phyloP scores from a whole-genome alignment of 1,140 invertebrate species.

The Meteorus sp. region DNA sequence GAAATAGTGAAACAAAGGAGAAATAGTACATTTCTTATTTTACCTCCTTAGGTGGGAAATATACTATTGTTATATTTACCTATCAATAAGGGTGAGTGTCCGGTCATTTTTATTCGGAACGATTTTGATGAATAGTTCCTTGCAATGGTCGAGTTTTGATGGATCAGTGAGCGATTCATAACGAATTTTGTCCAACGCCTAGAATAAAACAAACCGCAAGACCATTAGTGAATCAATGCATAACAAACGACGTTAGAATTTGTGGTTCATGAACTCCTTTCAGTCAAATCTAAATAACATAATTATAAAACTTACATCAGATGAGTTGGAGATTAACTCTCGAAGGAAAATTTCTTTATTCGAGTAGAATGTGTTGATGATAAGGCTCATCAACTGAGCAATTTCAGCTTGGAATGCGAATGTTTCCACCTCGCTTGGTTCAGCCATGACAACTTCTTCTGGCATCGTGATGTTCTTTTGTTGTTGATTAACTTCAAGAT shows the following conservation, averaged over 20 bases:
- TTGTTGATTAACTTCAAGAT: background rate
- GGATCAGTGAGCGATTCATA: slow-evolving; percentile 83
- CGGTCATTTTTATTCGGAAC: slow-evolving; percentile 77
- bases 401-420: slow-evolving; percentile 85
- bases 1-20: too few relatives aligned
- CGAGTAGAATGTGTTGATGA: slow-evolving; percentile 99
- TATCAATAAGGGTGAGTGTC: slow-evolving; percentile 79
- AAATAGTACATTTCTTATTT: too few relatives aligned
- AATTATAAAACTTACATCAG: slow-evolving; percentile 65
- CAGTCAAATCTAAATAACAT: too few relatives aligned
- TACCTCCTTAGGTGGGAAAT: too few relatives aligned
- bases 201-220: background rate
- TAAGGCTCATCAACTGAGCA: slow-evolving; percentile 84
- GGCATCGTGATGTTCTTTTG: slow-evolving; percentile 52
- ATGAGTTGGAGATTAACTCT: slow-evolving; percentile 89
- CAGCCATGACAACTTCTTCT: slow-evolving; percentile 58
- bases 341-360: slow-evolving; percentile 99
- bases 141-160: slow-evolving; percentile 75
- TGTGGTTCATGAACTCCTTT: too few relatives aligned
- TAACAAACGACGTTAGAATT: too few relatives aligned
- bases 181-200: slow-evolving; percentile 63
- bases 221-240: background rate
- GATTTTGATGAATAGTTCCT: slow-evolving; percentile 79
- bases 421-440: slow-evolving; percentile 60
- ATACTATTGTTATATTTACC: too few relatives aligned